phyloP scores from a whole-genome alignment of 2,113 vertebrate species.

The Clarias macrocephalus region DNA sequence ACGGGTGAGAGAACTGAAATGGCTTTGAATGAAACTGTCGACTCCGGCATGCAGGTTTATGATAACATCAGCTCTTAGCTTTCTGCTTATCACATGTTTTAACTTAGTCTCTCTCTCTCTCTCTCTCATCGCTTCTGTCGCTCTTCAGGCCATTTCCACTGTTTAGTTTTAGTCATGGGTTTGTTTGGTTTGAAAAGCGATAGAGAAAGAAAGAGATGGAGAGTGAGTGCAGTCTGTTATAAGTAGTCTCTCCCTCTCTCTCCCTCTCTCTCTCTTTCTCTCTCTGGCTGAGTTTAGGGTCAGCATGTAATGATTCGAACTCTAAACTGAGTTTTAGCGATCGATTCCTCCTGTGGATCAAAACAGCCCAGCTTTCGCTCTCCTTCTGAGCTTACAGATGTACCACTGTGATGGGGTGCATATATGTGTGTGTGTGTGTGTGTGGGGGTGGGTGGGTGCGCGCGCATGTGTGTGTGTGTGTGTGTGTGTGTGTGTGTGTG shows the following conservation, averaged over 20 bases:
- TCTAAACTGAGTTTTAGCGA: conserved; percentile 75
- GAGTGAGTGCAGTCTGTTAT: conserved; percentile 36
- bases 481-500: conserved; percentile 33
- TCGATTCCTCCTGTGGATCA: conserved; percentile 72
- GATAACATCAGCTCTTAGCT: conserved; percentile 55
- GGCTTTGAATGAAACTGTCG: conserved; percentile 61
- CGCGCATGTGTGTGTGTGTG: conserved; percentile 55
- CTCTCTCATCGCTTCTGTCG: not conserved
- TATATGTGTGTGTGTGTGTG: conserved; percentile 30
- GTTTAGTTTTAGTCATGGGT: conserved; percentile 32
- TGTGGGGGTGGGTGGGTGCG: conserved; percentile 56
- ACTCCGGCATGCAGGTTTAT: conserved; percentile 56
- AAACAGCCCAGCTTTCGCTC: conserved; percentile 64
- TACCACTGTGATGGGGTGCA: conserved; percentile 62
- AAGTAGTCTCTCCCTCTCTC: not conserved
- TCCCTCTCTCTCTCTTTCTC: not conserved
- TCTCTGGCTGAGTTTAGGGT: conserved; percentile 62
- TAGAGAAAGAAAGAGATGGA: conserved; percentile 30
- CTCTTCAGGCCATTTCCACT: conserved; percentile 45
- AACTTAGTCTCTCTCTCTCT: not conserved
- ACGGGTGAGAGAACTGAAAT: conserved; percentile 51
- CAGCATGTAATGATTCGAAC: conserved; percentile 75
- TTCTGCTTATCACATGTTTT: conserved; percentile 40
- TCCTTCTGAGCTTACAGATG: conserved; percentile 70
- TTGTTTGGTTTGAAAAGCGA: conserved; percentile 36